Evolutionary conservation across 92 coral and sea anemone species (phyloP), one percentile per base, ranked within the genome.

Genomic region (Parazoanthus atlanticus): DNA sequence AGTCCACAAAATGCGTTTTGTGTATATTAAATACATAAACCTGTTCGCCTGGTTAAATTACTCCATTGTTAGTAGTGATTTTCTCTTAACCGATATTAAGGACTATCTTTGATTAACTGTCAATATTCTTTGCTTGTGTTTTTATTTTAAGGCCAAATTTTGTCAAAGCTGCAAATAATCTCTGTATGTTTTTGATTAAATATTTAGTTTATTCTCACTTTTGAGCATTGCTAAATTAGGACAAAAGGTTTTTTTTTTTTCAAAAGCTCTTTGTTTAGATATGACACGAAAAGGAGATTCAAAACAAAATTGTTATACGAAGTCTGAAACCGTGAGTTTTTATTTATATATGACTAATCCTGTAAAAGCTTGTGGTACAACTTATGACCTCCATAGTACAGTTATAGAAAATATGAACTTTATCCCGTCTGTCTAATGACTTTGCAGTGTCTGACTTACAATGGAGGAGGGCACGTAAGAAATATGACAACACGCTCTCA

Each of bases 401-500:
- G 58, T 43, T 21, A 34, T 38, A 29, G 81, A 25, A 41, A 23
- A 23, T 30, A 5, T 31, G 76, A 6, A 61, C 23, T 72, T 72
- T 29, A 30, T 29, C 76, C 5, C n/a, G 11, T 30, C 23, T 72
- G 21, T 30, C 25, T 30, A 32, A 72, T 72, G 76, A 17, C 38
- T 10, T 72, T 70, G 5, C 16, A 31, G 7, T 1, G 34, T 70
- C 26, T 25, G 36, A 8, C 49, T 34, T 40, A 43, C 26, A 26
- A 77, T 77, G 81, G 81, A 38, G 56, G 81, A 77, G 49, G 11
- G 47, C 81, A 40, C 31, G 81, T 40, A 77, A 77, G 81, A 77
- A 74, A 74, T 21, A 8, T 10, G 10, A 6, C 29, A 40, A 21
- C 13, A 25, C 30, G 58, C 6, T 43, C 25, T 76, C 3, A 16